Conservation (phyloP, 2,888 invertebrate genomes). For the Pantelozetes paolii region DNA sequence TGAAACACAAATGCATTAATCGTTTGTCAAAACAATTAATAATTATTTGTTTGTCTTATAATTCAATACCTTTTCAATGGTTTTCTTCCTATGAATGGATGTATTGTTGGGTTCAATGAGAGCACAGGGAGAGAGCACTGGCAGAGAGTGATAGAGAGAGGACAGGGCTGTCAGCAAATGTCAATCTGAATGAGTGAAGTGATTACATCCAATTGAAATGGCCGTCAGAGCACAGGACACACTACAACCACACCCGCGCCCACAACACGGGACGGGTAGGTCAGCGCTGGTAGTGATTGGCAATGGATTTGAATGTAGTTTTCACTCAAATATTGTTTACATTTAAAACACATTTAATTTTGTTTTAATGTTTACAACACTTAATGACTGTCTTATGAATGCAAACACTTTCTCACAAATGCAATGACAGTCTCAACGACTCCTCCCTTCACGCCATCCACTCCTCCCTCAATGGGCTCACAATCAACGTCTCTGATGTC, state of each 20-base stretch:
- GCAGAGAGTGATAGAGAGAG: not conserved
- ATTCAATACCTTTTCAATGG: not conserved
- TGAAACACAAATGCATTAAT: not conserved
- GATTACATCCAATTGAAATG: constrained; percentile 32
- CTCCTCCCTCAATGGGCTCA: not conserved
- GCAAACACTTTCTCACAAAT: not conserved
- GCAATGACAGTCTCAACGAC: not conserved
- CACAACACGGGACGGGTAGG: not conserved
- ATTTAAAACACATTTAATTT: constrained; percentile 2
- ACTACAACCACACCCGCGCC: constrained; percentile 27
- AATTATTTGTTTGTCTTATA: not conserved
- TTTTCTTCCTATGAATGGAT: not conserved
- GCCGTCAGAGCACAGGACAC: constrained; percentile 14
- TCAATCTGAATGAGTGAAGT: constrained; percentile 33
- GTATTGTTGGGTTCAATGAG: not conserved
- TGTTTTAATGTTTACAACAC: not conserved
- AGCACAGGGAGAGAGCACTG: not conserved
- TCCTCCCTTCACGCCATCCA: not conserved
- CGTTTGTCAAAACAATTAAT: not conserved
- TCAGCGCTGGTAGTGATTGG: too few species aligned
- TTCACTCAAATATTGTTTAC: not conserved
- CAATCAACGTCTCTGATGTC: too few species aligned
- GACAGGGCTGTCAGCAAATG: constrained; percentile 21
- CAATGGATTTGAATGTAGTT: not conserved
- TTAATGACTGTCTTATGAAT: constrained; percentile 25